phyloP scores from a whole-genome alignment of 2,888 invertebrate genomes.

The Diabrotica balteata region DNA sequence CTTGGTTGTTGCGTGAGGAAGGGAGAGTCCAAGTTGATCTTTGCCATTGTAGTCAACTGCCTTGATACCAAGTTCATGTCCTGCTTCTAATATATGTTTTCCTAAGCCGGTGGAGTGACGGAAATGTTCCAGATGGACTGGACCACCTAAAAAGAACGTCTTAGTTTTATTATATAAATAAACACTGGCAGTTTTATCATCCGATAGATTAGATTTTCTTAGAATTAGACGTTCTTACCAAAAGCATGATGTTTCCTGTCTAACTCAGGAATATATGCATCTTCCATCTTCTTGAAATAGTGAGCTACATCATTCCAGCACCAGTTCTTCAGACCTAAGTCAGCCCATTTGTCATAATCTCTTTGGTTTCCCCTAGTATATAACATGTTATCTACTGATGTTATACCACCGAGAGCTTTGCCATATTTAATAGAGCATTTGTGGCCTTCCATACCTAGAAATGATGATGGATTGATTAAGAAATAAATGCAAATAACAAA shows the following conservation, averaged over 20 bases:
- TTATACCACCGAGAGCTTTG: constrained; percentile 83
- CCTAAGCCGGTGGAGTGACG: constrained; percentile 37
- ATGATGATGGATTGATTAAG: too few relatives aligned
- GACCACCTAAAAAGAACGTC: constrained; percentile 55
- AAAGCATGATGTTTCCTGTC: constrained; percentile 55
- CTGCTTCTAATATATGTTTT: constrained; percentile 67
- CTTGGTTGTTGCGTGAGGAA: constrained; percentile 68
- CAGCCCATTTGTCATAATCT: constrained; percentile 81
- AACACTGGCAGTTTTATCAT: not conserved
- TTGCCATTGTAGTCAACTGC: constrained; percentile 69
- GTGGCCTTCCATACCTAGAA: constrained; percentile 46
- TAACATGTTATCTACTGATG: constrained; percentile 82
- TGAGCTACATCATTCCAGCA: constrained; percentile 74
- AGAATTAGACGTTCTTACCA: constrained; percentile 17
- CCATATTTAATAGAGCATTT: constrained; percentile 61
- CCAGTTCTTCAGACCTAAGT: constrained; percentile 76
- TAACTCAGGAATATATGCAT: constrained; percentile 67
- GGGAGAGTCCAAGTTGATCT: constrained; percentile 68
- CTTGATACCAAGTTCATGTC: constrained; percentile 67
- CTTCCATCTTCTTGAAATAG: constrained; percentile 82
- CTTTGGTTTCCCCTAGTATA: constrained; percentile 74
- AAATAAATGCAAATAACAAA: too few relatives aligned
- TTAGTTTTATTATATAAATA: constrained; percentile 3
- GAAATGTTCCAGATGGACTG: constrained; percentile 63
- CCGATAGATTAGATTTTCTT: too few relatives aligned